phyloP scores from a whole-genome alignment of 2,113 vertebrate genomes.

The Chlamydotis undulata region DNA sequence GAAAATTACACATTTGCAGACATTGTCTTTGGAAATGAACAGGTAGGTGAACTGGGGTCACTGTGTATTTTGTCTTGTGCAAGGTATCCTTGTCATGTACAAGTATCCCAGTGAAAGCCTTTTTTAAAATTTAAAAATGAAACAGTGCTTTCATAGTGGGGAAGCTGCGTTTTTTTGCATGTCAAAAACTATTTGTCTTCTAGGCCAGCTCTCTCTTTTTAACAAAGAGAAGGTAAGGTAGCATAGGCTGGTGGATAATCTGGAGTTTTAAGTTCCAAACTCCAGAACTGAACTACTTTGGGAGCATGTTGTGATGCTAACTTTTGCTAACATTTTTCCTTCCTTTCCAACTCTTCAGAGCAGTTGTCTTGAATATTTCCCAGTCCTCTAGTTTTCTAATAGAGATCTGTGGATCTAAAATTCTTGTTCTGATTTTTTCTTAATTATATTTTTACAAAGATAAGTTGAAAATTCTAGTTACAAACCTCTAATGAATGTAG shows the following conservation, averaged over 20 bases:
- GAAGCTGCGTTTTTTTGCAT: background rate
- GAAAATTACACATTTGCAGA: constrained; percentile 92
- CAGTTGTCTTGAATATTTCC: background rate
- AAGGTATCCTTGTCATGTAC: background rate
- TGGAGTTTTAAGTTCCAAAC: background rate
- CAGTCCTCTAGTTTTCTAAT: background rate
- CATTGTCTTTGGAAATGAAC: constrained; percentile 92
- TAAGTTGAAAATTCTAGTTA: background rate
- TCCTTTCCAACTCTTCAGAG: background rate
- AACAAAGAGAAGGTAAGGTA: background rate
- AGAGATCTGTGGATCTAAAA: background rate
- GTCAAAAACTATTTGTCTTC: background rate
- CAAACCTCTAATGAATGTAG: background rate
- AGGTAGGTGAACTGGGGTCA: constrained; percentile 74
- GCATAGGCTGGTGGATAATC: background rate
- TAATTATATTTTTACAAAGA: background rate
- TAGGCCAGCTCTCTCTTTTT: background rate
- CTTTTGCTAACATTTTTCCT: background rate
- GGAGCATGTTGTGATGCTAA: background rate
- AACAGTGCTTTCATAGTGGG: background rate
- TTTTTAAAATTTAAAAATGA: background rate
- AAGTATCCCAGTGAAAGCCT: background rate
- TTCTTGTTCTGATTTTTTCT: background rate
- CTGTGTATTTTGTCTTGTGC: background rate
- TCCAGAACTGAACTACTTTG: background rate